A percentile compares a stretch with the other conserved stretches of the same genome.
These are phyloP conservation scores for Siphamia tubifer DNA, from an alignment of 2,113 vertebrate species.

Conservation along the genomic window DNA sequence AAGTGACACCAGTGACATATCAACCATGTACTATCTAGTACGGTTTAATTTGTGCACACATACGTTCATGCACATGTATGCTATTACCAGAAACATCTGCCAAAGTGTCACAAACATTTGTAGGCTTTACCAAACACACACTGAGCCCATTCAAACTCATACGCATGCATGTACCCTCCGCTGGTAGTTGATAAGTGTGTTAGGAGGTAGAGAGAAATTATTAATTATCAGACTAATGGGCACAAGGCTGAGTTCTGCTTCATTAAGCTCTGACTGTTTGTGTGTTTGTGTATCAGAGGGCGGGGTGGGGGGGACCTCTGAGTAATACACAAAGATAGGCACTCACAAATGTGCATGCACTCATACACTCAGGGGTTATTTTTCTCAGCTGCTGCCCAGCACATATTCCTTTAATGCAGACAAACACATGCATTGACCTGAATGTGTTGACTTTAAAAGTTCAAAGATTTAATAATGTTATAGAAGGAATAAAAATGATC, in stretches of 20 bases:
- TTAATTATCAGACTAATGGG: slow-evolving; percentile 99
- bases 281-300: slow-evolving; percentile 57
- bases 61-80: too few relatives aligned
- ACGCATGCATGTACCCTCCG: slow-evolving; percentile 44
- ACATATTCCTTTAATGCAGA: neutral
- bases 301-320: slow-evolving; percentile 9
- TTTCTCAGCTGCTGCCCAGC: neutral
- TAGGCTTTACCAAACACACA: too few relatives aligned
- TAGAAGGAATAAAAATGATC: too few relatives aligned
- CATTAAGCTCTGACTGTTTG: slow-evolving; percentile 88
- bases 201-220: slow-evolving; percentile 94
- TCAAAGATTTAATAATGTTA: too few relatives aligned
- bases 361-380: slow-evolving; percentile 4
- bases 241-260: slow-evolving; percentile 91
- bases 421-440: neutral
- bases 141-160: too few relatives aligned
- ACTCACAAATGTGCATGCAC: slow-evolving; percentile 16
- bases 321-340: slow-evolving; percentile 45
- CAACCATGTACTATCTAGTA: too few relatives aligned
- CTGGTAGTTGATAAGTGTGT: slow-evolving; percentile 91
- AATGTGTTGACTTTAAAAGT: too few relatives aligned
- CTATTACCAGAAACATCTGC: too few relatives aligned
- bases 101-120: too few relatives aligned
- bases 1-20: neutral
- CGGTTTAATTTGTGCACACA: too few relatives aligned